Base-by-base conservation (phyloP, 2,797 vertebrate genomes). In the Megalops cyprinoides region DNA sequence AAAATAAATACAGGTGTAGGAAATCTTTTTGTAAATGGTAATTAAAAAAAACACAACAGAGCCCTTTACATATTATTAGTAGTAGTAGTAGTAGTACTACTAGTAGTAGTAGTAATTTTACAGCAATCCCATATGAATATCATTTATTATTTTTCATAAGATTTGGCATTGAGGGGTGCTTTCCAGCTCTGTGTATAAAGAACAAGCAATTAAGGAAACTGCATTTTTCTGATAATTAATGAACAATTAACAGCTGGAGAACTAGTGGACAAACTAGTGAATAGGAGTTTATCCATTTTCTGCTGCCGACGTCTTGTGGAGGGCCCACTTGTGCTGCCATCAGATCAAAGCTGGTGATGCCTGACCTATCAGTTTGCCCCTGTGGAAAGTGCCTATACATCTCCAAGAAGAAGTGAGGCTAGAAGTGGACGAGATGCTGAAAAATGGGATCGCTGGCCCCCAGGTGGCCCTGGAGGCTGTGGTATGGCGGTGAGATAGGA, bases 401-500 rank as follows among this genome's bases (percentile, higher is more conserved):
- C 62, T 34, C 62, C 62, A 9, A 65, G 62, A 34, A 65, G 62
- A 65, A 65, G 31, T 37, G 62, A 65, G 62, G 62, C 2, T 28
- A 65, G 62, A 65, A 65, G 31, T 34, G 62, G 62, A 65, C 37
- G 31, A 65, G 31, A 65, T 37, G 62, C 62, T 65, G 62, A 34
- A 65, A 65, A 37, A 65, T 65, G 62, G 31, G 31, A 18, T 65
- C 28, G 34, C 37, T 62, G 37, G 62, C 51, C 46, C 51, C 62
- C 20, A 31, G 62, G 62, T 34, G 37, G 62, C 62, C 62, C 62
- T 65, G 62, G 28, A 28, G 20, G 62, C 20, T 65, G 31, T 37
- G 65, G 62, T 37, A 20, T 39, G 62, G 62, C 34, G 37, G 62
- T 37, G 37, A 65, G 62, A 65, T 65, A 37, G 62, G 62, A 65